Base-by-base conservation (phyloP, 2,113 vertebrate species). In the Passer montanus region DNA sequence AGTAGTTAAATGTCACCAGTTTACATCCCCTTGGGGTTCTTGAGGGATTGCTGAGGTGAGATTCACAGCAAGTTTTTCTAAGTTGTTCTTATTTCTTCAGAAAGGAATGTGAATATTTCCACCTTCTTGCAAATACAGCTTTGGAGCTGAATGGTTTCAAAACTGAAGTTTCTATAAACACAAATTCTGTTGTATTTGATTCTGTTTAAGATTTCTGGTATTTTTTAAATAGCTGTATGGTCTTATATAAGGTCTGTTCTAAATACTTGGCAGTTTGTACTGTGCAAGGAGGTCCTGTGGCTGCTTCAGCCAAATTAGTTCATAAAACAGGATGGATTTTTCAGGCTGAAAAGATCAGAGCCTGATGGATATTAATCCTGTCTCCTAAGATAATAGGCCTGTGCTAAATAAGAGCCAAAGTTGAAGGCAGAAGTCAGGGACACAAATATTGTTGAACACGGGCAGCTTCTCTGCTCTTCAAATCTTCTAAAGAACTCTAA, bases 81-180 rank as follows among this genome's bases (percentile, higher is more conserved):
- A 70, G 20, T 50, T 37, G 30, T 69, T 80, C 22, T 44, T 77
- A 53, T 16, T 88, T 23, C 26, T 68, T 91, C 68, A 44, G 72
- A 80, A 76, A 43, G 12, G 11, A 55, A 56, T 0, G 2, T 72
- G 26, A 74, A 2, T 84, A 14, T 79, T 73, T 92, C 17, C n/a
- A 16, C 0, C 0, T 74, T 89, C 55, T 39, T 80, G 41, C 44
- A 76, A 39, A 21, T 69, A 22, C 0, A 73, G 18, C 44, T 80
- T 91, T 68, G 63, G 41, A 73, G 37, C 6, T 6, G 37, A 74
- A 47, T 37, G 7, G 31, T 68, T 56, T 79, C 24, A 67, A 86
- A 58, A 2, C 2, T 4, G 8, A 52, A 52, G 18, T 17, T 74
- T 82, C 52, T 43, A 47, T 50, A 55, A 17, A 2, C 31, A 47